Conservation (phyloP, 2,113 vertebrate genomes). For the Salvelinus sp. region DNA sequence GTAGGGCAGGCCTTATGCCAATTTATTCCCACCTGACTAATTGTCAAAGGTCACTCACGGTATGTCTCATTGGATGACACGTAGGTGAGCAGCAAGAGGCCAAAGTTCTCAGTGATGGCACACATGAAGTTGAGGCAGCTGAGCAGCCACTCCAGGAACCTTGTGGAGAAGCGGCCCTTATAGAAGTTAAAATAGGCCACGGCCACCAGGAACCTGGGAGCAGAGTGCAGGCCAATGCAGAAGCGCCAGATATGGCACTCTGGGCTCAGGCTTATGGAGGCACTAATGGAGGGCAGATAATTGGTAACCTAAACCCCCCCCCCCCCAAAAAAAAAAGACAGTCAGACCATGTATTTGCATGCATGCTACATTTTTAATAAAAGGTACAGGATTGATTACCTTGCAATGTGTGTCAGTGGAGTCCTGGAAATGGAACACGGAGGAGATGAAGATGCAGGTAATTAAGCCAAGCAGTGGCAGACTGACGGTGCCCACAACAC, state of each 20-base stretch:
- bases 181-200: conserved; percentile 68
- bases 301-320: conserved; percentile 61
- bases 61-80: conserved; percentile 70
- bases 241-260: conserved; percentile 71
- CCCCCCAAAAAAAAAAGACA: background rate
- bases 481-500: conserved; percentile 6
- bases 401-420: conserved; percentile 7
- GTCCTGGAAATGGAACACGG: conserved; percentile 11
- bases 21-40: background rate
- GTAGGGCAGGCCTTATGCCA: too few relatives aligned
- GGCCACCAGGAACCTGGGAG: conserved; percentile 63
- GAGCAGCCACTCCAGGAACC: conserved; percentile 52
- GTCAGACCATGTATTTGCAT: background rate
- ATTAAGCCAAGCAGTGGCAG: conserved; percentile 6
- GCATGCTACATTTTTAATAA: background rate
- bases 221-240: conserved; percentile 70
- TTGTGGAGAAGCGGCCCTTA: conserved; percentile 54
- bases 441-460: conserved; percentile 5
- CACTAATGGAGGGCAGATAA: conserved; percentile 72
- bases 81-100: conserved; percentile 69
- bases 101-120: conserved; percentile 61
- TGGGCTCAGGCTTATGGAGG: conserved; percentile 67
- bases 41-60: conserved; percentile 49
- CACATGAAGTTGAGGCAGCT: conserved; percentile 59
- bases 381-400: background rate